Conservation (phyloP, 2,888 invertebrate species). For the Pristionchus fissidentatus region DNA sequence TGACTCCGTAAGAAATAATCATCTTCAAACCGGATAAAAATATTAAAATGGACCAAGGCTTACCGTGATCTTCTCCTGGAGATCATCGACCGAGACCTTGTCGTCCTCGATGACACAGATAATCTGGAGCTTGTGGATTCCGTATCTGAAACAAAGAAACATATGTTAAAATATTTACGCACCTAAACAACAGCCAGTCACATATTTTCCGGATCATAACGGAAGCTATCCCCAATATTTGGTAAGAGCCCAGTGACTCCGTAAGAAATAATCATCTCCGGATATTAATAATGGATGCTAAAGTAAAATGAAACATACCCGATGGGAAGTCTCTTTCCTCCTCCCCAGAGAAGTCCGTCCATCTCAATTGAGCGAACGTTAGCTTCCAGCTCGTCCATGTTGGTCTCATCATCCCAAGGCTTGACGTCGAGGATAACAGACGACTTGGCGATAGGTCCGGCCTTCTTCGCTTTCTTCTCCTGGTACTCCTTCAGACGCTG, state of each 20-base stretch:
- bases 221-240: slow-evolving; percentile 11
- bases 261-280: slow-evolving; percentile 43
- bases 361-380: slow-evolving; percentile 85
- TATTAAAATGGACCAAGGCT: background rate
- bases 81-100: slow-evolving; percentile 72
- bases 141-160: slow-evolving; percentile 49
- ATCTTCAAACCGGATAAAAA: background rate
- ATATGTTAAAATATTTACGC: background rate
- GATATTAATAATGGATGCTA: background rate
- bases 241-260: slow-evolving; percentile 47
- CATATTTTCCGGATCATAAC: slow-evolving; percentile 32
- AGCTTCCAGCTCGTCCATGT: slow-evolving; percentile 89
- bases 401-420: slow-evolving; percentile 96
- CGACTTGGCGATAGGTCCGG: slow-evolving; percentile 92
- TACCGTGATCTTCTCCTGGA: slow-evolving; percentile 56
- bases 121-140: slow-evolving; percentile 73
- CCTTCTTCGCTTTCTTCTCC: slow-evolving; percentile 95
- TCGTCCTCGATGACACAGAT: slow-evolving; percentile 72
- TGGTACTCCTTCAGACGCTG: slow-evolving; percentile 92
- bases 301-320: slow-evolving; percentile 53
- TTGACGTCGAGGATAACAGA: slow-evolving; percentile 95
- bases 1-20: slow-evolving; percentile 36
- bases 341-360: slow-evolving; percentile 96
- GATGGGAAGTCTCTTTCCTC: slow-evolving; percentile 78
- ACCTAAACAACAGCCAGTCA: background rate